Percentiles rank a stretch among this genome's conserved stretches.
phyloP scores from a whole-genome alignment of 2,888 invertebrate genomes.

The Phymatocera aterrima region DNA sequence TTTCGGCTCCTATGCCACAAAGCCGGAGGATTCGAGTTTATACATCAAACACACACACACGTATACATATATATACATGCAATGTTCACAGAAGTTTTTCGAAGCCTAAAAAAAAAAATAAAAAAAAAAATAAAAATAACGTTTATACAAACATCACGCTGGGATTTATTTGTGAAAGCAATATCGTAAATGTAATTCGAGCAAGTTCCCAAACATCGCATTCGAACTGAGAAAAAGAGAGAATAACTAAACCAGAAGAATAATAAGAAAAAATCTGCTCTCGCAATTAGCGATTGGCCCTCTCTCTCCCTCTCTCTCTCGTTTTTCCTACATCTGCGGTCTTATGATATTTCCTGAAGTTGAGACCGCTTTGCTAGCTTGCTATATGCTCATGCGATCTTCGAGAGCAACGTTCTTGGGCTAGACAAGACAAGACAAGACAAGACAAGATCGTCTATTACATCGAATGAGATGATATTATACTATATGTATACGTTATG shows the following conservation, averaged over 20 bases:
- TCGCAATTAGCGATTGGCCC: slow-evolving; percentile 29
- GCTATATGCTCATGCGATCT: not conserved
- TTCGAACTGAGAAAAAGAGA: not conserved
- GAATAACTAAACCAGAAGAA: not conserved
- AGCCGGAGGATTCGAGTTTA: too few species aligned
- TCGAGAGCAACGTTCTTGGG: not conserved
- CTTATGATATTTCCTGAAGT: not conserved
- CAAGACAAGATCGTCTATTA: slow-evolving; percentile 16
- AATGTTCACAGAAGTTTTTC: not conserved
- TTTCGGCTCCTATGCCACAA: too few species aligned
- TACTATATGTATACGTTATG: not conserved
- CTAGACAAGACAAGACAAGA: not conserved
- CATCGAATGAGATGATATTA: too few species aligned
- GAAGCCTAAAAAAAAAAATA: slow-evolving; percentile 20
- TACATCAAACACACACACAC: too few species aligned
- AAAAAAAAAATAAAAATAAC: too few species aligned
- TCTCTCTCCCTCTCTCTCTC: not conserved
- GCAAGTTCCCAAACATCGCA: not conserved
- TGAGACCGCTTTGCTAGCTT: too few species aligned
- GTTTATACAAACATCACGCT: not conserved
- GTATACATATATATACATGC: too few species aligned
- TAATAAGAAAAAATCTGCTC: slow-evolving; percentile 3
- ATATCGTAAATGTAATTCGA: not conserved
- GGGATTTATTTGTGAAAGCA: slow-evolving; percentile 31
- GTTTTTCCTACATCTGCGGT: not conserved